Conservation (phyloP, 2,797 vertebrate genomes). For the Stomatorhinus walkeri region DNA sequence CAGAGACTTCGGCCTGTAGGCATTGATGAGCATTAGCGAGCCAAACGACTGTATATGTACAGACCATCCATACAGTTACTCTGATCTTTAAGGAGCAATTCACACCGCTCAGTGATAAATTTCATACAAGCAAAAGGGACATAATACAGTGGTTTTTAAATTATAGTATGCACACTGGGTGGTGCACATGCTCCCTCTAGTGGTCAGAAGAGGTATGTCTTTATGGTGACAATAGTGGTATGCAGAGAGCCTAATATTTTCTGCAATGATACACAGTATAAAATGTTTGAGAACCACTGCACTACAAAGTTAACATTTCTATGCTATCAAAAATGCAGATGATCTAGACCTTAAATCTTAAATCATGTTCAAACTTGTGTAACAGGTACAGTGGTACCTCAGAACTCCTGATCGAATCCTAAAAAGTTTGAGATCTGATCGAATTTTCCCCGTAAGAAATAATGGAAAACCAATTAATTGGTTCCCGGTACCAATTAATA, state of each 20-base stretch:
- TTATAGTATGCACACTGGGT: background rate
- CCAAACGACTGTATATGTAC: background rate
- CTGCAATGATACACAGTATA: background rate
- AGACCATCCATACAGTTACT: background rate
- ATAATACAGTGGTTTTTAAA: background rate
- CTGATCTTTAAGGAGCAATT: background rate
- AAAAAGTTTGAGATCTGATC: no score
- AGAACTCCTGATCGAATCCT: no score
- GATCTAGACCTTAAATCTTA: background rate
- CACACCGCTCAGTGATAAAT: background rate
- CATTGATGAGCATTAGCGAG: background rate
- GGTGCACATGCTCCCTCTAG: background rate
- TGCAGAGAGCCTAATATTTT: background rate
- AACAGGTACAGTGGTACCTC: no score
- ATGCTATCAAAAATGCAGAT: background rate
- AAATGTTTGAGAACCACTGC: background rate
- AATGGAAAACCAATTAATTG: no score
- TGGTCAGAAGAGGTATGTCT: background rate
- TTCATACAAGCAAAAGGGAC: background rate
- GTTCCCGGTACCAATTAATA: no score
- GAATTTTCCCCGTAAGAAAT: no score
- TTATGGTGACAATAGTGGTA: background rate
- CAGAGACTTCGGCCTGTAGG: slow-evolving; percentile 63
- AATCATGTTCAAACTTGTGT: no score
- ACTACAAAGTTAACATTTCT: background rate